Conservation (phyloP, 2,888 invertebrate genomes). For the Teleogryllus oceanicus region DNA sequence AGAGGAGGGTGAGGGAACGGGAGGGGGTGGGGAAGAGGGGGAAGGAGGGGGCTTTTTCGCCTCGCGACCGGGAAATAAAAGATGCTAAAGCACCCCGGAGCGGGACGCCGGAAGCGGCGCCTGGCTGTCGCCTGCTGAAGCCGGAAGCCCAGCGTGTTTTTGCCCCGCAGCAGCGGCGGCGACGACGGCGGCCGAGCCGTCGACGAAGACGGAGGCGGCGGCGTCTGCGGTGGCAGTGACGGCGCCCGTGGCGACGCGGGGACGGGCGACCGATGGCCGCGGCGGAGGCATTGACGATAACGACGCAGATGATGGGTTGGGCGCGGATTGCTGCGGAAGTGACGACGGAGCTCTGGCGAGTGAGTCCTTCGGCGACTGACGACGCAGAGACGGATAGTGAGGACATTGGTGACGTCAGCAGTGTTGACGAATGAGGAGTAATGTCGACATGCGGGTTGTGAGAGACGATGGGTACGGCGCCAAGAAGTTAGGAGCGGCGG, state of each 20-base stretch:
- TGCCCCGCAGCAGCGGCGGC: not conserved
- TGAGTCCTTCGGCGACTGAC: too few species aligned
- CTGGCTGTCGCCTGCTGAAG: not conserved
- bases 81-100: slow-evolving; percentile 6
- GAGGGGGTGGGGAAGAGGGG: not conserved
- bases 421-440: too few species aligned
- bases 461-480: too few species aligned
- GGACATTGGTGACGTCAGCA: too few species aligned
- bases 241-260: not conserved
- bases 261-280: not conserved
- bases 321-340: too few species aligned
- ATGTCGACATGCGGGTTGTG: too few species aligned
- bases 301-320: too few species aligned
- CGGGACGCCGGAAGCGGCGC: slow-evolving; percentile 18
- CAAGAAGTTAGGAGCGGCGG: too few species aligned
- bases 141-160: not conserved
- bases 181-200: not conserved
- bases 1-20: not conserved
- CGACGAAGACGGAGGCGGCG: not conserved
- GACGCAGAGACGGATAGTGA: too few species aligned
- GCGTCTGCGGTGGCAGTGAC: not conserved
- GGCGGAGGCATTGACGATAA: too few species aligned
- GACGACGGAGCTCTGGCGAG: too few species aligned
- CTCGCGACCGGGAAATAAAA: slow-evolving; percentile 10
- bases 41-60: not conserved